phyloP scores from a whole-genome alignment of 2,113 vertebrate species.

The Emydocephalus ijimae region DNA sequence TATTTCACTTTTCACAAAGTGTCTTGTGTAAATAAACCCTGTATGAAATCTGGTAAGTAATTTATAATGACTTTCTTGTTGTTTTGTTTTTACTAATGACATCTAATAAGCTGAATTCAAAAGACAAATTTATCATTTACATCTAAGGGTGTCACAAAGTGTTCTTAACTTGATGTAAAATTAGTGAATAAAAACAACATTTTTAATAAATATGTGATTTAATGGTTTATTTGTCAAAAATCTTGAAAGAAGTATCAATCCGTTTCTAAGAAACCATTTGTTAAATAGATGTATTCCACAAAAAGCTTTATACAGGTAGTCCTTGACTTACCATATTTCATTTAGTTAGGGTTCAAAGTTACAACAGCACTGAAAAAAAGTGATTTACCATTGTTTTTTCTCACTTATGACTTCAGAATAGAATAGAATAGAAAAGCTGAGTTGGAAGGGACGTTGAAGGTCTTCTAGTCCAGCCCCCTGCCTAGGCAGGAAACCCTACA shows the following conservation, averaged over 20 bases:
- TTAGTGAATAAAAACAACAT: slow-evolving; percentile 66
- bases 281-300: background rate
- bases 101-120: slow-evolving; percentile 69
- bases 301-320: background rate
- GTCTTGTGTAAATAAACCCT: slow-evolving; percentile 66
- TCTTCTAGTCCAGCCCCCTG: no score
- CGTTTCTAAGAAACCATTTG: slow-evolving; percentile 34
- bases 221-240: slow-evolving; percentile 55
- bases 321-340: background rate
- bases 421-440: no score
- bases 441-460: no score
- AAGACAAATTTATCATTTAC: slow-evolving; percentile 62
- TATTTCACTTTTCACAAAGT: slow-evolving; percentile 71
- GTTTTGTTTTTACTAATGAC: slow-evolving; percentile 60
- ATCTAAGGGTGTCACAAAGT: slow-evolving; percentile 67
- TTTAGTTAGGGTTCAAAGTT: background rate
- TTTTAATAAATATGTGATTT: slow-evolving; percentile 59
- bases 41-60: slow-evolving; percentile 67
- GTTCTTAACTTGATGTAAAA: slow-evolving; percentile 62
- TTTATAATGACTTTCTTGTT: slow-evolving; percentile 71
- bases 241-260: slow-evolving; percentile 32
- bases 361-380: background rate
- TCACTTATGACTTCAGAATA: background rate
- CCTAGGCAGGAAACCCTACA: no score
- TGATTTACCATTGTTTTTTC: background rate